Conservation (phyloP, 92 coral and sea anemone genomes). For the Blastomussa wellsi region DNA sequence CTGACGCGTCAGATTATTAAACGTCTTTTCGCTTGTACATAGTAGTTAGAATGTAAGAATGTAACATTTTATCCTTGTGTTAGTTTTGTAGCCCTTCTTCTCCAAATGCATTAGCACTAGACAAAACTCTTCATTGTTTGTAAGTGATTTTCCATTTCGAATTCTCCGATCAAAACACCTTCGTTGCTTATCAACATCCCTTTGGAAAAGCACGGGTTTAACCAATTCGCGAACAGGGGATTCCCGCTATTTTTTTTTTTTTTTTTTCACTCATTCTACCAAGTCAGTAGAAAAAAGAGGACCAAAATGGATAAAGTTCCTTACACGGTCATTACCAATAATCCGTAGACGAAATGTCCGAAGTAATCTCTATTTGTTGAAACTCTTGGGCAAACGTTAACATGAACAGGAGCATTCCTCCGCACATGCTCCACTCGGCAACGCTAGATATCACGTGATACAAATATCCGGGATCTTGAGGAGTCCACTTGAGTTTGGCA, state of each 20-base stretch:
- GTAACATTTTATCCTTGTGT: too few relatives aligned
- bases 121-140: too few relatives aligned
- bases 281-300: not conserved
- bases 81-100: too few relatives aligned
- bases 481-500: conserved; percentile 80
- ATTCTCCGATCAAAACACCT: too few relatives aligned
- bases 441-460: conserved; percentile 70
- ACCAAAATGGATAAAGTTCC: not conserved
- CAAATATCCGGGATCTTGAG: conserved; percentile 78
- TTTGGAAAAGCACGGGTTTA: too few relatives aligned
- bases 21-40: not conserved
- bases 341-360: conserved; percentile 82
- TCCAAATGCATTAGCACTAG: too few relatives aligned
- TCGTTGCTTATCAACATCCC: too few relatives aligned
- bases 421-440: conserved; percentile 83
- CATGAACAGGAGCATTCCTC: conserved; percentile 66
- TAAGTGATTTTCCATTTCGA: too few relatives aligned
- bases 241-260: not conserved
- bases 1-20: not conserved
- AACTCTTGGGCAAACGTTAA: conserved; percentile 73
- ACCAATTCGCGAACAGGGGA: too few relatives aligned
- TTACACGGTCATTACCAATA: conserved; percentile 40
- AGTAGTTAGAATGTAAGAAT: too few relatives aligned
- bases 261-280: not conserved
- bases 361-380: conserved; percentile 75